phyloP scores from a whole-genome alignment of 2,888 invertebrate species.

The Crematogaster levior region DNA sequence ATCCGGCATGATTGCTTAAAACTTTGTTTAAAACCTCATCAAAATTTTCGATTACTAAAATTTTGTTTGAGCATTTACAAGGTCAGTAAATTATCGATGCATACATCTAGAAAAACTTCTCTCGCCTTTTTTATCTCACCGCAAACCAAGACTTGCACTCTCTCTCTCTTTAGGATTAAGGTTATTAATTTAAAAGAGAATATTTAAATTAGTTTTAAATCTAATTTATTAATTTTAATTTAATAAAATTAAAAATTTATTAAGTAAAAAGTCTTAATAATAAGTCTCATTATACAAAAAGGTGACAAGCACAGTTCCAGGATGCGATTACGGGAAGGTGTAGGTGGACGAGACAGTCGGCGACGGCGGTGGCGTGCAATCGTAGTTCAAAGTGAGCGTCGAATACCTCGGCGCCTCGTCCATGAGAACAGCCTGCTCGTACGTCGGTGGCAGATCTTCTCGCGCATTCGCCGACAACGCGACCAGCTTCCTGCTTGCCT shows the following conservation, averaged over 20 bases:
- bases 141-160: no score
- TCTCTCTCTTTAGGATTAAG: no score
- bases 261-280: no score
- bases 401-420: slow-evolving; percentile 79
- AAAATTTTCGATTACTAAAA: not conserved
- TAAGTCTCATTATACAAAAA: no score
- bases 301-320: no score
- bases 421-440: slow-evolving; percentile 78
- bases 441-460: slow-evolving; percentile 79
- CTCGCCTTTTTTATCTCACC: no score
- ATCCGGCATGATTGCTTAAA: no score
- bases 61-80: not conserved
- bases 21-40: not conserved
- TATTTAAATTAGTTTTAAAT: no score
- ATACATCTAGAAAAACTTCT: no score
- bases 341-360: not conserved
- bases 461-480: not conserved
- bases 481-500: slow-evolving; percentile 63
- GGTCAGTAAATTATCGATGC: not conserved
- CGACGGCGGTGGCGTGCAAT: not conserved
- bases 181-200: no score
- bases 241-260: no score
- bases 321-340: not conserved
- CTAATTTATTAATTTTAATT: no score
- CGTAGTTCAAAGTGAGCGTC: slow-evolving; percentile 74